Evolutionary conservation across 2,797 vertebrate genomes (phyloP).

Genomic region (Pterois miles): DNA sequence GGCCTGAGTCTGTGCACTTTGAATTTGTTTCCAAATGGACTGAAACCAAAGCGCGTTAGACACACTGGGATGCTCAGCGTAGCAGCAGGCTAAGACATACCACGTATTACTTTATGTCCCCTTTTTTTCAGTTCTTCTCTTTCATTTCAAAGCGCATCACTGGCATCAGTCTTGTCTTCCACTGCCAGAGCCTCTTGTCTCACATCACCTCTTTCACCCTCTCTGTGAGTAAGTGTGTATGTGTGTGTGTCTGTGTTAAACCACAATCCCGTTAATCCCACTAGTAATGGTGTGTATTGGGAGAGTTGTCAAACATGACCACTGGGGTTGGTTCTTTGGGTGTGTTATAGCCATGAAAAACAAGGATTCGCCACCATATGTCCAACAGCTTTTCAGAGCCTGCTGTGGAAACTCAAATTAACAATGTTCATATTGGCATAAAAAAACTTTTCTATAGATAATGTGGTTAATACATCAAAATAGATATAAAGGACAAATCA

Average conservation of each 20-base stretch:
- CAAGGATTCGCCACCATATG: conserved; percentile 43
- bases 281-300: conserved; percentile 77
- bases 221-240: background rate
- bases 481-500: background rate
- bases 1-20: conserved; percentile 49
- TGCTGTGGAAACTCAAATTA: conserved; percentile 27
- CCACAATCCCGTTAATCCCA: conserved; percentile 74
- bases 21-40: conserved; percentile 63
- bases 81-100: conserved; percentile 32
- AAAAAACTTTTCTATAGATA: background rate
- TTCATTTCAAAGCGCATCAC: conserved; percentile 58
- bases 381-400: conserved; percentile 32
- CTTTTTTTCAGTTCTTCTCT: conserved; percentile 21
- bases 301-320: conserved; percentile 70
- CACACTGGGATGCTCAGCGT: conserved; percentile 51
- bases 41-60: conserved; percentile 73
- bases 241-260: conserved; percentile 37
- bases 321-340: conserved; percentile 64
- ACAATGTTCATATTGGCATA: background rate
- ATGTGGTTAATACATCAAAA: background rate
- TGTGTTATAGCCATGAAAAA: conserved; percentile 45
- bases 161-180: conserved; percentile 44
- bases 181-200: conserved; percentile 73
- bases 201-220: conserved; percentile 52
- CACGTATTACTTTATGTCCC: conserved; percentile 43